Conservation (phyloP, 2,797 vertebrate species). For the Linurgus olivaceus region DNA sequence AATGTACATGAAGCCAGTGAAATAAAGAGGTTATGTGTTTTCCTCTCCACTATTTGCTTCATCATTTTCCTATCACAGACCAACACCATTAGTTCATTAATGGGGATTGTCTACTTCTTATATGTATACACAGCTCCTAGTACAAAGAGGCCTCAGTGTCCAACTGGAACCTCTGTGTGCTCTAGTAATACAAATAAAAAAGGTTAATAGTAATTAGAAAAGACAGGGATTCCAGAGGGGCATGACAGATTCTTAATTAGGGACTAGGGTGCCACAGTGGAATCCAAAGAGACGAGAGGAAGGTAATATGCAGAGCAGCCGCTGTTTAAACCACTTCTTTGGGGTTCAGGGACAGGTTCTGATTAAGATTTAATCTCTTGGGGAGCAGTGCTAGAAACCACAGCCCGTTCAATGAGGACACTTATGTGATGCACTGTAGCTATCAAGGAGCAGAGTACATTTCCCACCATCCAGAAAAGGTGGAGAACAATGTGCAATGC, state of each 20-base stretch:
- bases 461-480: background rate
- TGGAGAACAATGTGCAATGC: background rate
- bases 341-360: background rate
- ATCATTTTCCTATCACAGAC: background rate
- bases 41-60: background rate
- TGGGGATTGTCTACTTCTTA: background rate
- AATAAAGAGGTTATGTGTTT: background rate
- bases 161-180: background rate
- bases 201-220: conserved; percentile 47
- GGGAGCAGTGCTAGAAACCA: background rate
- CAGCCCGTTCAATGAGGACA: background rate
- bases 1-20: background rate
- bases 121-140: background rate
- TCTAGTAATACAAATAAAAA: conserved; percentile 21
- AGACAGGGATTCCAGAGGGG: conserved; percentile 11
- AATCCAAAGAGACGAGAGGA: background rate
- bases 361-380: conserved; percentile 14
- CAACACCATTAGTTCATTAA: background rate
- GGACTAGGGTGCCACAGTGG: background rate
- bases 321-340: background rate
- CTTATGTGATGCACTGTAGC: background rate
- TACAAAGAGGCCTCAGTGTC: background rate
- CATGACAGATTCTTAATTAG: conserved; percentile 46
- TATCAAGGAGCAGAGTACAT: background rate
- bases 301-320: background rate